Evolutionary conservation across 2,113 vertebrate genomes (phyloP).

Genomic region (Sakesphorus luctuosus): DNA sequence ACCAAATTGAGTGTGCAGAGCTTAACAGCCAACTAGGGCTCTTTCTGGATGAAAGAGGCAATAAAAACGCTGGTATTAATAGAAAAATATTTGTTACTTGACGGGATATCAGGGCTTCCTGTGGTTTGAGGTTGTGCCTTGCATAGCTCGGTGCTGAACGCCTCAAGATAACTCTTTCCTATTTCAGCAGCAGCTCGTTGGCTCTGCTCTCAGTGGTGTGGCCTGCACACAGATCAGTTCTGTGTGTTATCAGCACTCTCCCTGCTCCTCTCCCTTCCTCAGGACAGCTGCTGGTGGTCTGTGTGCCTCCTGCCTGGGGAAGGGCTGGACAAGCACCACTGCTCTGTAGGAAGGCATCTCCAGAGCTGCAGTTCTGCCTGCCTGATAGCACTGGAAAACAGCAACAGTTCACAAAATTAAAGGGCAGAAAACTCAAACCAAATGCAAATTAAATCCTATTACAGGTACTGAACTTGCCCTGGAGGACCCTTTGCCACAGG

Average conservation of each 20-base stretch:
- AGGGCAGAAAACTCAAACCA: not conserved
- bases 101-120: constrained; percentile 59
- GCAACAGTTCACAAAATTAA: not conserved
- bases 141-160: constrained; percentile 30
- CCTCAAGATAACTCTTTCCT: not conserved
- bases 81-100: constrained; percentile 68
- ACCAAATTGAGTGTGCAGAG: not conserved
- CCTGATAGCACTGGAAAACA: not conserved
- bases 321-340: not conserved
- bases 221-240: not conserved
- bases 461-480: not conserved
- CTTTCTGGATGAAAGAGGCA: constrained; percentile 48
- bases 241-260: not conserved
- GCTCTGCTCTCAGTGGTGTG: not conserved
- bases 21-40: not conserved
- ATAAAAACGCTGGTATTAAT: constrained; percentile 62
- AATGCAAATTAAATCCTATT: not conserved
- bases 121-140: constrained; percentile 47
- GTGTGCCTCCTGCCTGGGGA: not conserved
- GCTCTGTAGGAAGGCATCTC: fast-evolving
- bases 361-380: not conserved
- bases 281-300: not conserved
- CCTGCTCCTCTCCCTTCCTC: not conserved
- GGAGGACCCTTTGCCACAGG: not conserved
- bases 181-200: not conserved